phyloP scores from a whole-genome alignment of 1,140 invertebrate species.

The Apis dorsata region DNA sequence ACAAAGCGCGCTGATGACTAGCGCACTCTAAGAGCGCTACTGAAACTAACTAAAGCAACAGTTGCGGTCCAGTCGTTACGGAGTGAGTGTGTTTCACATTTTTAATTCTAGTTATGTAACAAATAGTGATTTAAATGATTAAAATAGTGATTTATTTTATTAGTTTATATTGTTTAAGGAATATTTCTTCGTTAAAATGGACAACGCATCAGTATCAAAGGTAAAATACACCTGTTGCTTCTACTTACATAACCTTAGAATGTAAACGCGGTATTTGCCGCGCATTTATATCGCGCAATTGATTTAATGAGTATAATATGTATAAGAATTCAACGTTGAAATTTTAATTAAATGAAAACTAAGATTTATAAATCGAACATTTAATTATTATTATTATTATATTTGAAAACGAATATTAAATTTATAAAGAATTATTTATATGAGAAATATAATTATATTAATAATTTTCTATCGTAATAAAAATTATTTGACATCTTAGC shows the following conservation, averaged over 20 bases:
- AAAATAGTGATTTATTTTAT: too few relatives aligned
- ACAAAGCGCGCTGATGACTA: neutral
- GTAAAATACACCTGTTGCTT: slow-evolving; percentile 72
- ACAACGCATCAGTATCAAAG: slow-evolving; percentile 72
- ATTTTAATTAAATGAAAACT: neutral
- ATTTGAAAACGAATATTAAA: too few relatives aligned
- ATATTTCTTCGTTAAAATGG: slow-evolving; percentile 56
- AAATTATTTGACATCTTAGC: neutral
- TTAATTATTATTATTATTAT: neutral
- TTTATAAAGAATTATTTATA: too few relatives aligned
- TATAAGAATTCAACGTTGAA: neutral
- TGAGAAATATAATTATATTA: too few relatives aligned
- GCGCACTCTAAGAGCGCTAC: slow-evolving; percentile 20
- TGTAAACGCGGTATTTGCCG: neutral
- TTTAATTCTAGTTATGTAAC: neutral
- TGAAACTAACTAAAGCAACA: neutral
- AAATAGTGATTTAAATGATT: neutral
- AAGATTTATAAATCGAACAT: neutral
- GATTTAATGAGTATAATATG: neutral
- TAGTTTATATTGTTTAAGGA: neutral
- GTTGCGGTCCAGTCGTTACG: neutral
- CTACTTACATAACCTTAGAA: slow-evolving; percentile 66
- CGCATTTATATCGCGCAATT: too few relatives aligned
- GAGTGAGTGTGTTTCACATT: neutral
- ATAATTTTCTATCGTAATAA: too few relatives aligned